Base-by-base conservation (phyloP, 1,140 invertebrate genomes). In the Drosophila mojavensis region DNA sequence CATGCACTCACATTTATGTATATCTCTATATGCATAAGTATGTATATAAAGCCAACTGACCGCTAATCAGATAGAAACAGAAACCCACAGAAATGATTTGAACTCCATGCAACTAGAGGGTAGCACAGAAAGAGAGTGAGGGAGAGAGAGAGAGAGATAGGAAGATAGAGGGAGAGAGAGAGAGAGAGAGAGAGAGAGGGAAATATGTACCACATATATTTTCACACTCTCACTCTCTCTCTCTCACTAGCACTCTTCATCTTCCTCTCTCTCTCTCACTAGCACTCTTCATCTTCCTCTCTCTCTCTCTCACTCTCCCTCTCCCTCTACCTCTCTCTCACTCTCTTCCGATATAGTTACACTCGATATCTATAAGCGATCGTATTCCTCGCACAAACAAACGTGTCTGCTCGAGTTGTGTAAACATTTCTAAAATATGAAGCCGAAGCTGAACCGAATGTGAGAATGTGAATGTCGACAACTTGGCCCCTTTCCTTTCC, bases 281-380 rank as follows among this genome's bases (percentile, higher is more conserved):
- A 3, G n/a, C 41, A n/a, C 3, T 39, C 36, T 36, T 1, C 10
- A 0, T 11, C 36, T 11, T 11, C 0, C 41, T 45, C 41, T 45
- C 41, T 45, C 41, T 45, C 41, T 7, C n/a, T 45, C 41, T 17
- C 41, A 15, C 41, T 2, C 41, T 6, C 41, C 7, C 41, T 43
- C 41, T 43, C 41, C n/a, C 4, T 6, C 33, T 36, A 0, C 2
- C 13, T n/a, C 39, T n/a, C 15, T 47, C 43, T 10, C 43, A 9
- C 43, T 17, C 43, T 17, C 7, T 17, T 17, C 2, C 15, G 3
- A 47, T 47, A 45, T 17, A 39, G 36, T 39, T 39, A 39, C 11
- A 11, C 36, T 13, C 36, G 78, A 77, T 81, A 81, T 80, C 71
- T 68, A 80, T 75, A 81, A 60, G 67, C 78, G 65, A 80, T 80